These are phyloP conservation scores for Hydrotaea cyrtoneurina DNA, from an alignment of 2,888 invertebrate genomes.

Conservation along the genomic window DNA sequence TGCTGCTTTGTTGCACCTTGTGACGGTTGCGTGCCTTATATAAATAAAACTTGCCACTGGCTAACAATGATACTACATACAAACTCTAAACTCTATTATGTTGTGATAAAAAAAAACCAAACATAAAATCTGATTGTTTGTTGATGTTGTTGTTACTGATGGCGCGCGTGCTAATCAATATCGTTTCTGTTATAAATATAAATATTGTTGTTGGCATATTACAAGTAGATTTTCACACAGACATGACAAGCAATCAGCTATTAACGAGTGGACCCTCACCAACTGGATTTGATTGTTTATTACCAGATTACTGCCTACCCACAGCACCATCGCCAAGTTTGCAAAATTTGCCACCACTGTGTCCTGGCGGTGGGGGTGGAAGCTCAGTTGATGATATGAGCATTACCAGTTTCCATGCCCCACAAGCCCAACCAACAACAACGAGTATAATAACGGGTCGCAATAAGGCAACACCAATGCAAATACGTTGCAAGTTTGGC, in stretches of 20 bases:
- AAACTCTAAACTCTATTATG: slow-evolving; percentile 52
- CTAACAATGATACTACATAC: slow-evolving; percentile 64
- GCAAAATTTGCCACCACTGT: slow-evolving; percentile 80
- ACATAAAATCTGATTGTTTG: slow-evolving; percentile 64
- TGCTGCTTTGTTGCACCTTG: no score
- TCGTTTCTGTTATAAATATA: slow-evolving; percentile 57
- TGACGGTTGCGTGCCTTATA: no score
- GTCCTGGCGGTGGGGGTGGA: slow-evolving; percentile 65
- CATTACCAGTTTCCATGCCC: slow-evolving; percentile 79
- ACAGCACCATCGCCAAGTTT: slow-evolving; percentile 84
- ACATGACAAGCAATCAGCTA: slow-evolving; percentile 81
- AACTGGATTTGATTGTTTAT: slow-evolving; percentile 82
- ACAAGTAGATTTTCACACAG: slow-evolving; percentile 80
- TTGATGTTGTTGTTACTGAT: slow-evolving; percentile 66
- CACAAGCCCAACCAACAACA: slow-evolving; percentile 80
- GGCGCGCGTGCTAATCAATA: slow-evolving; percentile 54
- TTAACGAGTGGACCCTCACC: slow-evolving; percentile 84
- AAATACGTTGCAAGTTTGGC: slow-evolving; percentile 95
- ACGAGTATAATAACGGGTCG: slow-evolving; percentile 82
- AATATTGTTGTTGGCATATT: slow-evolving; percentile 73
- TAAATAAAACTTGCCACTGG: slow-evolving; percentile 56
- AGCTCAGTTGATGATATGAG: slow-evolving; percentile 81
- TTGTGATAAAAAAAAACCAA: slow-evolving; percentile 40
- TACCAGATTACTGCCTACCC: slow-evolving; percentile 84
- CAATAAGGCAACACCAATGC: slow-evolving; percentile 91